Percentiles rank a stretch among this genome's conserved stretches.
Evolutionary conservation across 2,113 vertebrate genomes (phyloP).

Genomic region (Tychaedon coryphoeus): DNA sequence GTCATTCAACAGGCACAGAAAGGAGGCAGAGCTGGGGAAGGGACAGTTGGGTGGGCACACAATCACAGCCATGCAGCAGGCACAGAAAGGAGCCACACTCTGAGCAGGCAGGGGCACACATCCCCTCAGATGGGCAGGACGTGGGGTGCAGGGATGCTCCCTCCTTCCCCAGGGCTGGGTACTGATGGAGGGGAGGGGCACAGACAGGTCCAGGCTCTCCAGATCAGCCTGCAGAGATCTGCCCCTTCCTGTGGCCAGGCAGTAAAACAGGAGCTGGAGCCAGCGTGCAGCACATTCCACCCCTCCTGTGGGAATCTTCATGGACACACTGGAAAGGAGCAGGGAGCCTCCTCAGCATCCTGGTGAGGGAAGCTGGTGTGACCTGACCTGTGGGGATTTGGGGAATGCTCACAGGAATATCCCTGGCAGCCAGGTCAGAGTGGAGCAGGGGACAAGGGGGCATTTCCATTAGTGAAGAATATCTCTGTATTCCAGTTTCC

Average conservation of each 20-base stretch:
- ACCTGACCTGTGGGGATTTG: neutral
- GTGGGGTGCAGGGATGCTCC: fast-evolving
- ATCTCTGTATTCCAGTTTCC: neutral
- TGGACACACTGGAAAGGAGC: neutral
- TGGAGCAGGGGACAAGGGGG: neutral
- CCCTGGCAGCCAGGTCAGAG: neutral
- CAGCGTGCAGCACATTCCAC: fast-evolving
- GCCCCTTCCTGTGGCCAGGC: neutral
- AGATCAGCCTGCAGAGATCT: neutral
- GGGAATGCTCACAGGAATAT: neutral
- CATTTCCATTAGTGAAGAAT: neutral
- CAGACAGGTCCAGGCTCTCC: neutral
- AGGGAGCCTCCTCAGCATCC: neutral
- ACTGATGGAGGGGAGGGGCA: neutral
- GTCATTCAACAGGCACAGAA: neutral
- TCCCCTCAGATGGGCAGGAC: neutral
- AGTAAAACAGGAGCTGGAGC: neutral
- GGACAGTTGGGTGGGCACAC: neutral
- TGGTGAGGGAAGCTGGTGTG: neutral
- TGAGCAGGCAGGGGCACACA: fast-evolving
- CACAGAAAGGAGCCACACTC: neutral
- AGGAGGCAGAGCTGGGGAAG: neutral
- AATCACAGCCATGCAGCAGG: fast-evolving
- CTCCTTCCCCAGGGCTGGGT: neutral
- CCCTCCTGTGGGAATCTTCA: neutral